phyloP scores from a whole-genome alignment of 2,888 invertebrate species.

The Phalangium opilio region DNA sequence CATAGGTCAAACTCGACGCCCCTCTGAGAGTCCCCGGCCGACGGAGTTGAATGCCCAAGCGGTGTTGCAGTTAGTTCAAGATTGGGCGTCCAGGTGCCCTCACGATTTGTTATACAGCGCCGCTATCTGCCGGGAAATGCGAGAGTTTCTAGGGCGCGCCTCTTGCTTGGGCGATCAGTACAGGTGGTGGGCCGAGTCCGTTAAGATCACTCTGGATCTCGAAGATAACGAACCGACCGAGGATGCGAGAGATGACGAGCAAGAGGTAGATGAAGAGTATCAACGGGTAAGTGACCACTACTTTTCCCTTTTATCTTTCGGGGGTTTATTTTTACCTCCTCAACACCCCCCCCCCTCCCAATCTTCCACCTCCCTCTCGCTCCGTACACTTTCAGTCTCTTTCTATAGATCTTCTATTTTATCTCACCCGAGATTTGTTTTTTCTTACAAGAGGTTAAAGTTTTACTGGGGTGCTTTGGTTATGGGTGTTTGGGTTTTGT shows the following conservation, averaged over 20 bases:
- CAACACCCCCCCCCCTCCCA: too few species aligned
- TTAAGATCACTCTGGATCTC: slow-evolving; percentile 25
- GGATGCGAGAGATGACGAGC: neutral
- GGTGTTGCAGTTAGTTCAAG: slow-evolving; percentile 12
- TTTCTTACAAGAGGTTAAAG: too few species aligned
- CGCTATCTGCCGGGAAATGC: slow-evolving; percentile 36
- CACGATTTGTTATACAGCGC: slow-evolving; percentile 15
- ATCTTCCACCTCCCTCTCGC: too few species aligned
- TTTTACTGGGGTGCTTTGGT: too few species aligned
- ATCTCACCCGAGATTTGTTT: too few species aligned
- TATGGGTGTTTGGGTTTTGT: too few species aligned
- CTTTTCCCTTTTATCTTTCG: too few species aligned
- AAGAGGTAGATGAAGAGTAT: neutral
- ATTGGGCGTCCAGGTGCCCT: slow-evolving; percentile 18
- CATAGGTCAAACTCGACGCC: neutral
- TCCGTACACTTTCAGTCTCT: too few species aligned
- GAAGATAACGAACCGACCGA: slow-evolving; percentile 17
- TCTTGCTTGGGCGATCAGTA: slow-evolving; percentile 39
- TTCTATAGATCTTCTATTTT: too few species aligned
- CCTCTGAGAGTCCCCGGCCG: slow-evolving; percentile 3
- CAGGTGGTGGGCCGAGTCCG: slow-evolving; percentile 35
- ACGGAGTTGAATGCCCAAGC: too few species aligned
- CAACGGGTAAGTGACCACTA: neutral
- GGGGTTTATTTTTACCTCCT: too few species aligned
- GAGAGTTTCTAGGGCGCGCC: slow-evolving; percentile 39